Evolutionary conservation across 2,113 vertebrate species (phyloP).

Genomic region (Ailurus styani): DNA sequence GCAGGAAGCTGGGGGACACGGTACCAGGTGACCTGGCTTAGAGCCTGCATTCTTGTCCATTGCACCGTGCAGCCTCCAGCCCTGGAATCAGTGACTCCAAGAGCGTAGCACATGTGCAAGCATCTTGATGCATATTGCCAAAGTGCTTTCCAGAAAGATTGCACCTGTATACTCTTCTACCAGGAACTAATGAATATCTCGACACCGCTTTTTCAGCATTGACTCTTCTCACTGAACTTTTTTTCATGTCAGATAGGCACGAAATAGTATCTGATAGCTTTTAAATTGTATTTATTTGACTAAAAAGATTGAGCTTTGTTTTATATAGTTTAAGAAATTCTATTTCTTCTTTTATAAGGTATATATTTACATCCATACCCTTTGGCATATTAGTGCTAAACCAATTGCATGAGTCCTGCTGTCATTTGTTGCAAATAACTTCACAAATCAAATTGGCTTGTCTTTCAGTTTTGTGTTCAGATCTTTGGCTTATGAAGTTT

Average conservation of each 20-base stretch:
- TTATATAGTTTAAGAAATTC: background rate
- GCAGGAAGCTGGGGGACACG: background rate
- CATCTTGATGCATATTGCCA: background rate
- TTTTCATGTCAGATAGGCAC: background rate
- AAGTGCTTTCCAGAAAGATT: background rate
- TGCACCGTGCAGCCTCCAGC: background rate
- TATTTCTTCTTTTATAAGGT: background rate
- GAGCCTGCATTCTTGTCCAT: background rate
- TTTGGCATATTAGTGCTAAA: background rate
- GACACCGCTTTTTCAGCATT: background rate
- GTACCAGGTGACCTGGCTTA: background rate
- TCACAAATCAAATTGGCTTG: background rate
- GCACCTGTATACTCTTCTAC: background rate
- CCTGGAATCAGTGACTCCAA: background rate
- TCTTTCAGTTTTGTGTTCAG: background rate
- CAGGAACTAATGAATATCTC: background rate
- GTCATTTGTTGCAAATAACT: background rate
- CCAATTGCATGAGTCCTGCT: background rate
- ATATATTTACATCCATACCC: background rate
- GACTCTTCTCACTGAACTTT: background rate
- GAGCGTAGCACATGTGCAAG: background rate
- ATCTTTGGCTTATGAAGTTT: slow-evolving; percentile 13
- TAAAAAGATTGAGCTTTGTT: background rate
- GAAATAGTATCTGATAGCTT: background rate
- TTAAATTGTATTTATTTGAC: background rate